Conservation (phyloP, 2,113 vertebrate genomes). For the Anolis sagrei region DNA sequence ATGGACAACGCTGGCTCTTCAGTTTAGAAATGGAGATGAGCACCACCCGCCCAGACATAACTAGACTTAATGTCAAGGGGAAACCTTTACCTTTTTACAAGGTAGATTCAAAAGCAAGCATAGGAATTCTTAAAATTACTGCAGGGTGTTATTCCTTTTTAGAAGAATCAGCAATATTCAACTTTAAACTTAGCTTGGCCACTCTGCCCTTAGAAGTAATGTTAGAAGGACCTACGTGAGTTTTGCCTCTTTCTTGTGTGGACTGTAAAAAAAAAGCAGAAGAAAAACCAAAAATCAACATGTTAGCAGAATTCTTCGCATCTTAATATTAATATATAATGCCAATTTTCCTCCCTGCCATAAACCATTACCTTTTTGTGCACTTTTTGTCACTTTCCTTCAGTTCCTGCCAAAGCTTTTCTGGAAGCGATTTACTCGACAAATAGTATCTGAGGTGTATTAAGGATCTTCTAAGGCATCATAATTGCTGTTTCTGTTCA, state of each 20-base stretch:
- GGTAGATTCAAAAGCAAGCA: background rate
- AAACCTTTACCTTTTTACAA: too few relatives aligned
- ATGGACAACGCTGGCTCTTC: too few relatives aligned
- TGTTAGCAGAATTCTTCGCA: background rate
- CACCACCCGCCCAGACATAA: too few relatives aligned
- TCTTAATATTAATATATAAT: background rate
- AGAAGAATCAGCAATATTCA: background rate
- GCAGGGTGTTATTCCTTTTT: background rate
- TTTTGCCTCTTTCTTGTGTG: conserved; percentile 78
- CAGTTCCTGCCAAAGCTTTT: conserved; percentile 83
- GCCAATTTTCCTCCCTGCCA: background rate
- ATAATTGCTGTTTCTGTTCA: background rate
- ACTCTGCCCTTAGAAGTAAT: background rate
- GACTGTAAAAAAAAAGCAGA: conserved; percentile 69
- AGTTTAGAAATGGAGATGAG: too few relatives aligned
- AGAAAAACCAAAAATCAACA: conserved; percentile 12
- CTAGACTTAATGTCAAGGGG: too few relatives aligned
- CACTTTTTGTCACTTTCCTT: conserved; percentile 78
- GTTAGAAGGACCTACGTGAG: conserved; percentile 70
- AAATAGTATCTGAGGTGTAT: conserved; percentile 75
- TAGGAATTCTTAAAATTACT: background rate
- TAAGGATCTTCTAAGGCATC: conserved; percentile 61
- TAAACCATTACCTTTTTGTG: conserved; percentile 81
- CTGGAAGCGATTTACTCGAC: conserved; percentile 80
- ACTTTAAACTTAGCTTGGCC: background rate